Evolutionary conservation across 2,888 invertebrate species (phyloP).

Genomic region (Aporophyla nigra): DNA sequence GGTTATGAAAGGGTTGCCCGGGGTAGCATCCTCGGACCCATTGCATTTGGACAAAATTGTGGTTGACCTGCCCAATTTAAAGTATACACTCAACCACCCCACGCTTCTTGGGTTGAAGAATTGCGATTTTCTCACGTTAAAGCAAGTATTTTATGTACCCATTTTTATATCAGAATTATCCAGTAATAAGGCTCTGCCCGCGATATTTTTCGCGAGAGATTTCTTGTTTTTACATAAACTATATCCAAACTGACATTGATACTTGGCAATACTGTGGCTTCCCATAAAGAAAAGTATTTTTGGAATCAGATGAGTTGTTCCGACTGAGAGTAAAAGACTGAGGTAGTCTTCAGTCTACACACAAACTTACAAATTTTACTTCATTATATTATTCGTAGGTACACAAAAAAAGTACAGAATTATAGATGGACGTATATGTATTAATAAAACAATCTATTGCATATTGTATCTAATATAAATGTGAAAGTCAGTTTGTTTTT

Average conservation of each 20-base stretch:
- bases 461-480: too few species aligned
- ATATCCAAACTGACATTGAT: neutral
- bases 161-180: neutral
- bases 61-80: slow-evolving; percentile 14
- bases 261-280: neutral
- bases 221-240: neutral
- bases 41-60: slow-evolving; percentile 21
- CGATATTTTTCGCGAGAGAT: neutral
- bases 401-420: too few species aligned
- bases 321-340: too few species aligned
- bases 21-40: slow-evolving; percentile 49
- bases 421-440: neutral
- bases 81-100: slow-evolving; percentile 28
- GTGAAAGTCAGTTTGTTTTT: too few species aligned
- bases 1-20: slow-evolving; percentile 42
- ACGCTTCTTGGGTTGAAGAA: slow-evolving; percentile 40
- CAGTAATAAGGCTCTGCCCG: neutral
- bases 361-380: too few species aligned
- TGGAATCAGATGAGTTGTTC: too few species aligned
- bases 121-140: slow-evolving; percentile 38
- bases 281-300: neutral
- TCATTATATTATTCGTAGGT: too few species aligned
- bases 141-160: slow-evolving; percentile 18
- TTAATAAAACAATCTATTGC: neutral
- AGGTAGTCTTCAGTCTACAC: too few species aligned